phyloP scores from a whole-genome alignment of 2,888 invertebrate genomes.

The Trachelus tabidus region DNA sequence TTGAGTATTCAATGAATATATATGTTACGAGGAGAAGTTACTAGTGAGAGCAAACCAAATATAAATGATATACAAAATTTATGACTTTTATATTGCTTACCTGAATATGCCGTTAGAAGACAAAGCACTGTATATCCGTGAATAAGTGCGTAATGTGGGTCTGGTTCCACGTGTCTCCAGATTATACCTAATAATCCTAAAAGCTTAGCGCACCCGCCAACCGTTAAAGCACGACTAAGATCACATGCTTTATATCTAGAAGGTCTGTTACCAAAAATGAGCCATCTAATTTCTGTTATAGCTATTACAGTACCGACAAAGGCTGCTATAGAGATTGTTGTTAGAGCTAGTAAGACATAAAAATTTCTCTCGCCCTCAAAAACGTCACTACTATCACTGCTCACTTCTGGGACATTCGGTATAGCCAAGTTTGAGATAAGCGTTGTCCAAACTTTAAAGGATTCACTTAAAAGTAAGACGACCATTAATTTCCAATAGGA shows the following conservation, averaged over 20 bases:
- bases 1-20: neutral
- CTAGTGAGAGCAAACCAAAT: neutral
- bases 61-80: neutral
- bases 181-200: conserved; percentile 57
- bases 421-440: conserved; percentile 23
- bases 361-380: conserved; percentile 55
- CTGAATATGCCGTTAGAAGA: conserved; percentile 74
- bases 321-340: conserved; percentile 47
- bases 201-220: conserved; percentile 59
- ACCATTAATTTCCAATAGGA: conserved; percentile 84
- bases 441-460: conserved; percentile 77
- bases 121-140: conserved; percentile 75
- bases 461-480: conserved; percentile 82
- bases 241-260: conserved; percentile 45
- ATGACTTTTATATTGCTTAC: conserved; percentile 57
- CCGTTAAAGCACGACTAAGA: conserved; percentile 51
- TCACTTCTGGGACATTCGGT: conserved; percentile 2
- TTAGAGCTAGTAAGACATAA: conserved; percentile 53
- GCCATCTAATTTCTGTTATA: conserved; percentile 54
- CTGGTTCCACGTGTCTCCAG: conserved; percentile 54
- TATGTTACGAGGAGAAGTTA: neutral
- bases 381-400: conserved; percentile 13
- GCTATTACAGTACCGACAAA: conserved; percentile 47
- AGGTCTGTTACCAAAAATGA: conserved; percentile 35
- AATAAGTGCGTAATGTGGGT: conserved; percentile 67